These are phyloP conservation scores for Tipula helvola DNA, from an alignment of 2,888 invertebrate species.

Conservation along the genomic window DNA sequence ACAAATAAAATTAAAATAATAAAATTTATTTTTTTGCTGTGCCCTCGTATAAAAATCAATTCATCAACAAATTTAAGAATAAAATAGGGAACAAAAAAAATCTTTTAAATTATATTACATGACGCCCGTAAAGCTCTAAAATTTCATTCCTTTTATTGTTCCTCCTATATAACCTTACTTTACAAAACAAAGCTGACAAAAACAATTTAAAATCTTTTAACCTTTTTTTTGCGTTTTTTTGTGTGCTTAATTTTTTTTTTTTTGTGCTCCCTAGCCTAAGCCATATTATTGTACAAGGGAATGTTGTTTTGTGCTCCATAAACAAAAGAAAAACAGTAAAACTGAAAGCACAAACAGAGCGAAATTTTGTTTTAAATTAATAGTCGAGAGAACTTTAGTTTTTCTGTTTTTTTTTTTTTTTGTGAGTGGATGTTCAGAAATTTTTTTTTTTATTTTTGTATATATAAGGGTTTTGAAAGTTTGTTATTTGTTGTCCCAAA, in stretches of 20 bases:
- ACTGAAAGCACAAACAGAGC: background rate
- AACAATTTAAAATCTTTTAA: background rate
- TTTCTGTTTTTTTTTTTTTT: background rate
- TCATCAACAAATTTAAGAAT: background rate
- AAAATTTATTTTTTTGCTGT: background rate
- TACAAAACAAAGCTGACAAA: background rate
- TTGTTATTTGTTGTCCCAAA: background rate
- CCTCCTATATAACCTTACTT: background rate
- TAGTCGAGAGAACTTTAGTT: conserved; percentile 4
- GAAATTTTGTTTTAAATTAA: background rate
- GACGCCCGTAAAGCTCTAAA: background rate
- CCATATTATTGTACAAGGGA: background rate
- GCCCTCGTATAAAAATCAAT: background rate
- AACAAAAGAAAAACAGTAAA: background rate
- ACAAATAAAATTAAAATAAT: background rate
- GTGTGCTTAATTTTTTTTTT: background rate
- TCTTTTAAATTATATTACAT: background rate
- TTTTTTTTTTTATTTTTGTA: too few species aligned
- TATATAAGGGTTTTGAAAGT: background rate
- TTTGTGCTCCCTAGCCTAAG: background rate
- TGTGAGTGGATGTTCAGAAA: too few species aligned
- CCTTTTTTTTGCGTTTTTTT: background rate
- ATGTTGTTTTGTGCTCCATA: background rate
- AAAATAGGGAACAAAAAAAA: background rate
- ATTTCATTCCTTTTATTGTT: background rate